These are phyloP conservation scores for Psilanteris sp. DNA, from an alignment of 1,140 invertebrate genomes.

Conservation along the genomic window DNA sequence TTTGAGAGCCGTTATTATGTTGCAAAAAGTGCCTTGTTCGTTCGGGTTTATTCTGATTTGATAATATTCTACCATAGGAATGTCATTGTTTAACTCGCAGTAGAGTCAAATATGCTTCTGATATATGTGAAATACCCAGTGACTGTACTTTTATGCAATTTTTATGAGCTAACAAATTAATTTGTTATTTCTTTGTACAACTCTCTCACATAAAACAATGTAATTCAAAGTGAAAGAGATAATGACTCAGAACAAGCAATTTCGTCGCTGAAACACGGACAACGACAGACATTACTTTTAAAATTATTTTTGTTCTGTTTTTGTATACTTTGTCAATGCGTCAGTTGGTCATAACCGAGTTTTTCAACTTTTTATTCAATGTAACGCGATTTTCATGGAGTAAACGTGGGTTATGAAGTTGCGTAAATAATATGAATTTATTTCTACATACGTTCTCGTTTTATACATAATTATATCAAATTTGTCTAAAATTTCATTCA, in stretches of 20 bases:
- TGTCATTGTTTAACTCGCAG: slow-evolving; percentile 29
- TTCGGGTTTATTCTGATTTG: slow-evolving; percentile 25
- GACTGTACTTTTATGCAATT: slow-evolving; percentile 33
- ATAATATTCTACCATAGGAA: slow-evolving; percentile 41
- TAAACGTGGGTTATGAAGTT: neutral
- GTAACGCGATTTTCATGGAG: slow-evolving; percentile 1
- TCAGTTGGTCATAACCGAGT: too few species aligned
- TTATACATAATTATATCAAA: too few species aligned
- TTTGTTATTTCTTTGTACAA: slow-evolving; percentile 23
- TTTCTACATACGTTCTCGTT: too few species aligned
- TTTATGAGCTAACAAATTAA: slow-evolving; percentile 38
- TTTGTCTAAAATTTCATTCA: too few species aligned
- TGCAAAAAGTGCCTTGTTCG: slow-evolving; percentile 5
- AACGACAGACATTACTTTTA: slow-evolving; percentile 3
- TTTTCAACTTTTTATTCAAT: too few species aligned
- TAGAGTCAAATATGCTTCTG: slow-evolving; percentile 18
- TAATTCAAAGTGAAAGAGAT: slow-evolving; percentile 37
- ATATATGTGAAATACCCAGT: slow-evolving; percentile 19
- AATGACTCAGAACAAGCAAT: slow-evolving; percentile 24
- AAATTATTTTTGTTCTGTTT: slow-evolving; percentile 7
- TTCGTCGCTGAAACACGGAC: slow-evolving; percentile 14
- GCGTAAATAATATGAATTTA: too few species aligned
- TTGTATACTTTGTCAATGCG: slow-evolving; percentile 11
- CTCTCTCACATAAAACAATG: slow-evolving; percentile 34
- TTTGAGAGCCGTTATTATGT: slow-evolving; percentile 35